Conservation (phyloP, 2,888 invertebrate genomes). For the Ceriagrion tenellum region DNA sequence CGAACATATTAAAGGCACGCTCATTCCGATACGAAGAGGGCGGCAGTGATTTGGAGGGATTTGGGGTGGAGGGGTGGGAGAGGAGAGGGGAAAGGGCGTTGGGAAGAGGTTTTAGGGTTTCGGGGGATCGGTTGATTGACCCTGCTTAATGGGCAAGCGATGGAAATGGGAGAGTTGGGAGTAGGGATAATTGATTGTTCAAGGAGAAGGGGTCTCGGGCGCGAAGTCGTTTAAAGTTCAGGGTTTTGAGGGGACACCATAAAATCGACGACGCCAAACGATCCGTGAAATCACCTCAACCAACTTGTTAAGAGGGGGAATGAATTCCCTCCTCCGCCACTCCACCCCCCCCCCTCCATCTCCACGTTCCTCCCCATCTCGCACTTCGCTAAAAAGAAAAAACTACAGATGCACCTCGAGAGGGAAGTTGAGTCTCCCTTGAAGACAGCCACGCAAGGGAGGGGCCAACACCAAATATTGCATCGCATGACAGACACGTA, state of each 20-base stretch:
- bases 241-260: not conserved
- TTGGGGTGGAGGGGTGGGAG: not conserved
- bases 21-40: too few species aligned
- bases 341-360: not conserved
- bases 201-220: not conserved
- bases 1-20: too few species aligned
- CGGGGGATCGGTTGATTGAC: not conserved
- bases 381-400: too few species aligned
- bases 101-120: too few species aligned
- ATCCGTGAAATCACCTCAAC: not conserved
- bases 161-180: not conserved
- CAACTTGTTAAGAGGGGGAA: not conserved
- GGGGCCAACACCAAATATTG: too few species aligned
- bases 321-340: too few species aligned
- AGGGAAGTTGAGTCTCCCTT: too few species aligned
- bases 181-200: conserved; percentile 1
- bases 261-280: not conserved
- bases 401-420: too few species aligned
- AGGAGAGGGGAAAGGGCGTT: not conserved
- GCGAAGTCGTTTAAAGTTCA: not conserved
- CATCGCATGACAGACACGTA: too few species aligned
- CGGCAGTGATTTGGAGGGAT: not conserved
- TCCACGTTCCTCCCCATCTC: too few species aligned
- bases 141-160: not conserved
- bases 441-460: too few species aligned